Conservation (phyloP, 2,888 invertebrate species). For the Drosophila rubida region DNA sequence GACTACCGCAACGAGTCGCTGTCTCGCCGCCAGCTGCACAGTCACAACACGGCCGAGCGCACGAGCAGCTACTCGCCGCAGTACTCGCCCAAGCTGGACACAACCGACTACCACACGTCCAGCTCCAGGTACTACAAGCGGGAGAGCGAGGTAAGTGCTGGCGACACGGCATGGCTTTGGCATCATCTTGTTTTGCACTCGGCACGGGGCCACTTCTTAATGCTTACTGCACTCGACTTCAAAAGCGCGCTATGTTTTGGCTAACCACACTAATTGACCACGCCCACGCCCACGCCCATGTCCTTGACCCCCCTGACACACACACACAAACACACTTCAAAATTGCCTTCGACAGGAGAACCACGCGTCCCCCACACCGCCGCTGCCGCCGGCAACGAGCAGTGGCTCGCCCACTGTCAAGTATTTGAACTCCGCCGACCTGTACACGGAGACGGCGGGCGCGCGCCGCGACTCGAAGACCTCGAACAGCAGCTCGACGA, state of each 20-base stretch:
- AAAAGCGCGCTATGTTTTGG: slow-evolving; percentile 61
- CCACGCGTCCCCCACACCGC: slow-evolving; percentile 72
- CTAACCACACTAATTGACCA: slow-evolving; percentile 42
- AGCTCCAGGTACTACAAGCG: slow-evolving; percentile 84
- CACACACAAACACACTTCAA: slow-evolving; percentile 35
- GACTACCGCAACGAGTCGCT: slow-evolving; percentile 82
- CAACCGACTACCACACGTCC: slow-evolving; percentile 81
- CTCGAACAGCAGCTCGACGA: slow-evolving; percentile 72
- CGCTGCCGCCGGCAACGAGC: slow-evolving; percentile 62
- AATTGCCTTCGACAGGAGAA: slow-evolving; percentile 79
- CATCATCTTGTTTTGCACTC: slow-evolving; percentile 35
- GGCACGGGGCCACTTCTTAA: slow-evolving; percentile 47
- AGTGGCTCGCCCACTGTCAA: slow-evolving; percentile 80
- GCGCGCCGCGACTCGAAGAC: slow-evolving; percentile 82
- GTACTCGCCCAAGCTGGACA: slow-evolving; percentile 83
- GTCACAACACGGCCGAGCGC: slow-evolving; percentile 72
- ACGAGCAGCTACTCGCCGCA: slow-evolving; percentile 84
- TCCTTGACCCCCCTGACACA: slow-evolving; percentile 46
- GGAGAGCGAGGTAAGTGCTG: slow-evolving; percentile 83
- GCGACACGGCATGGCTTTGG: background rate
- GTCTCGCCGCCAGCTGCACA: slow-evolving; percentile 73
- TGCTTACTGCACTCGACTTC: slow-evolving; percentile 49
- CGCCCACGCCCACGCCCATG: slow-evolving; percentile 20
- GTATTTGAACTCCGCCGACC: slow-evolving; percentile 81
- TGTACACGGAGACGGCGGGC: slow-evolving; percentile 77